Conservation (phyloP, 2,113 vertebrate species). For the Psittacula cyanocephala region DNA sequence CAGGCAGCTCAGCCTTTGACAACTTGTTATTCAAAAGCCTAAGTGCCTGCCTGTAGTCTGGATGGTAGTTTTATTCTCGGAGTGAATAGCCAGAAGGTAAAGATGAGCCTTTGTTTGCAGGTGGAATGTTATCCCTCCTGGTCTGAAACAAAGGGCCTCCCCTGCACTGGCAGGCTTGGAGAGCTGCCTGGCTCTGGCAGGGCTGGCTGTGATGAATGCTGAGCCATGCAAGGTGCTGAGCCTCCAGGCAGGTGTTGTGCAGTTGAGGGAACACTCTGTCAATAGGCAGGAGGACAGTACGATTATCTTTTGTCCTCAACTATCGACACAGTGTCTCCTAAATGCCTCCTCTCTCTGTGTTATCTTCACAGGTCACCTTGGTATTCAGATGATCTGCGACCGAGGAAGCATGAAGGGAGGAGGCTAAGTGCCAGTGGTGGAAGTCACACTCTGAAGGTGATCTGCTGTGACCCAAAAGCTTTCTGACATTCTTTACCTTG, state of each 20-base stretch:
- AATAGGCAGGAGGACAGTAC: conserved; percentile 61
- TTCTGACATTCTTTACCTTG: conserved; percentile 51
- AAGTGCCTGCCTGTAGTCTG: neutral
- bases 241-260: neutral
- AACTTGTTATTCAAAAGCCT: neutral
- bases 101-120: neutral
- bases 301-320: conserved; percentile 55
- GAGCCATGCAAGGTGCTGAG: neutral
- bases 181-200: accelerated
- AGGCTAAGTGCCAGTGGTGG: conserved; percentile 67
- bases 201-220: neutral
- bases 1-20: neutral
- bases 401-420: conserved; percentile 68
- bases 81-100: neutral
- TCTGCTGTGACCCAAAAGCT: conserved; percentile 58
- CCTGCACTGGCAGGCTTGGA: neutral
- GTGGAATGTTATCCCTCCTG: neutral
- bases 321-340: conserved; percentile 72
- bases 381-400: conserved; percentile 62
- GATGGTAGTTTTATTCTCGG: neutral
- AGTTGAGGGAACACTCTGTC: conserved; percentile 65
- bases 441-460: conserved; percentile 65
- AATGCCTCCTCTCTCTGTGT: conserved; percentile 70
- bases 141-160: neutral
- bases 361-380: conserved; percentile 72